Evolutionary conservation across 2,797 vertebrate genomes (phyloP), one percentile per base, ranked within the genome.

Genomic region (Scolopax bukidnonensis): DNA sequence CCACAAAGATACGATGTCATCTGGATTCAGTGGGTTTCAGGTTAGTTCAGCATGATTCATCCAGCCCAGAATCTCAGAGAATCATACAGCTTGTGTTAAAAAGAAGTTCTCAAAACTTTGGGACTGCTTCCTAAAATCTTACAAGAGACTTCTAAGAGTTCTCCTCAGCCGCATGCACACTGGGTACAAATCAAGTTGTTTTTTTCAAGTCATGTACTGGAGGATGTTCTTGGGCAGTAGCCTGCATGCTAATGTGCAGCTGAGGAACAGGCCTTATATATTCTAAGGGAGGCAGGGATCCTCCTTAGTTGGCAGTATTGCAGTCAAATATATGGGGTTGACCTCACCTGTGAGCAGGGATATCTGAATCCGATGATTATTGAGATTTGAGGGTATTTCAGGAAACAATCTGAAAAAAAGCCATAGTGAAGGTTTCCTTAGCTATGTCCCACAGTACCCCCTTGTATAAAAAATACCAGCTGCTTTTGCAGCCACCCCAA

Each of bases 21-120:
- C 98, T 99, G 99, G 99, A 99, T 99, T 95, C 99, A 99, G 95
- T 99, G 99, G 99, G 98, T 99, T 74, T 99, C 99, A 24, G 99
- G 99, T 99, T 92, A 98, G 99, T 99, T 79, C 73, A 84, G 25
- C 9, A 1, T 36, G 50, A 32, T 40, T 18, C 33, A 41, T 69
- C 63, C 48, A 74, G 60, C 75, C 64, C 24, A 65, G 20, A 28
- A 28, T 32, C 61, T 84, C 63, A 63, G 50, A 78, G 40, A 73
- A 18, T 56, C 9, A 25, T 32, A 33, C 25, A 90, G 30, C 76
- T 43, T 82, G 28, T n/a, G 15, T 63, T 68, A 67, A 47, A 87
- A 68, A n/a, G 17, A 48, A 19, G 11, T 48, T 87, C 51, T 91
- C 54, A 76, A 3, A 59, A 32, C 18, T 76, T 95, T 76, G 48